These are phyloP conservation scores for Natator depressus DNA, from an alignment of 2,113 vertebrate genomes.

Conservation along the genomic window DNA sequence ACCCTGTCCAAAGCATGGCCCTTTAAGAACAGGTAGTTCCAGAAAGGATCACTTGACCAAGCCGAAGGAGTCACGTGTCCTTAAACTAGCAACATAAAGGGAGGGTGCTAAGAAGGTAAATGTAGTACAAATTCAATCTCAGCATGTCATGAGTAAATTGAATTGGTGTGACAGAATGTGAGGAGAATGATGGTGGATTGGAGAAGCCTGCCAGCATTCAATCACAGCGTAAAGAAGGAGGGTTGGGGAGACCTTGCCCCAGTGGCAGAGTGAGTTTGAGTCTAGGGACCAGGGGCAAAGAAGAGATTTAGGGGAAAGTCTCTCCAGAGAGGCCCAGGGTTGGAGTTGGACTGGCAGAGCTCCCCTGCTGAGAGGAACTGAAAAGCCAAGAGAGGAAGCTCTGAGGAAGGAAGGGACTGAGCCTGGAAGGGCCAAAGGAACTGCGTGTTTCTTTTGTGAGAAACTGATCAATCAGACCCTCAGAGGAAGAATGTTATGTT, in stretches of 20 bases:
- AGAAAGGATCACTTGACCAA: neutral
- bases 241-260: neutral
- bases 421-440: neutral
- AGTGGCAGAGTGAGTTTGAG: neutral
- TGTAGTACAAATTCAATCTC: neutral
- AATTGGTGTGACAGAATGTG: neutral
- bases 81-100: neutral
- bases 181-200: neutral
- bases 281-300: accelerated
- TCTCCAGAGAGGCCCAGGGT: neutral
- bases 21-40: neutral
- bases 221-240: neutral
- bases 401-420: neutral
- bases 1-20: neutral
- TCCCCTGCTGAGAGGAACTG: neutral
- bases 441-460: neutral
- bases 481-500: neutral
- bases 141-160: neutral
- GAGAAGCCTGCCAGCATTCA: neutral
- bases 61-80: neutral
- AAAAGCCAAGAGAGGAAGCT: neutral
- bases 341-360: neutral
- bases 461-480: neutral
- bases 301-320: neutral
- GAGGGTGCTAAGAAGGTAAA: neutral